Evolutionary conservation across 2,113 vertebrate genomes (phyloP).

Genomic region (Bombycilla garrulus): DNA sequence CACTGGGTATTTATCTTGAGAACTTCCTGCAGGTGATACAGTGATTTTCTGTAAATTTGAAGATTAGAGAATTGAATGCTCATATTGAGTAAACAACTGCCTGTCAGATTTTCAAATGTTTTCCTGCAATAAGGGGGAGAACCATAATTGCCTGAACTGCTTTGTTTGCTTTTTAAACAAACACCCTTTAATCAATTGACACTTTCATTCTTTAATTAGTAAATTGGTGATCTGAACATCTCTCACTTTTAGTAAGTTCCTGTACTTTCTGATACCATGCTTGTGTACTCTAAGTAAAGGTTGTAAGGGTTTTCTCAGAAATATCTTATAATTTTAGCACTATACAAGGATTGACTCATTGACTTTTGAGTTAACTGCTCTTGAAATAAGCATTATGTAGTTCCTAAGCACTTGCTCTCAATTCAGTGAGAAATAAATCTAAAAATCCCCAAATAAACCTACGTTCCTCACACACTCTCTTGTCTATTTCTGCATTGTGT

Average conservation of each 20-base stretch:
- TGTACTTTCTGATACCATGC: neutral
- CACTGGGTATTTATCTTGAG: neutral
- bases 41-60: neutral
- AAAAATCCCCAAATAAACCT: neutral
- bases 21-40: neutral
- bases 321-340: neutral
- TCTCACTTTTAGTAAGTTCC: neutral
- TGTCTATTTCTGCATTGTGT: neutral
- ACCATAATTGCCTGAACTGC: neutral
- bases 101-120: neutral
- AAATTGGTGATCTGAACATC: neutral
- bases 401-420: neutral
- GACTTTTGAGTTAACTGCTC: neutral
- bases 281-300: neutral
- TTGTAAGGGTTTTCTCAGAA: neutral
- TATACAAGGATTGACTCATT: neutral
- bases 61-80: neutral
- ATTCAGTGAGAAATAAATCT: neutral
- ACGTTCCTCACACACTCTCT: rapidly evolving
- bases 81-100: neutral
- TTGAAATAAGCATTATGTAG: neutral
- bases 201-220: neutral
- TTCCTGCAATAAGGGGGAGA: neutral
- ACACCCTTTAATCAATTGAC: neutral
- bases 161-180: neutral